These are phyloP conservation scores for Melanotaenia boesemani DNA, from an alignment of 2,797 vertebrate genomes.

Conservation along the genomic window DNA sequence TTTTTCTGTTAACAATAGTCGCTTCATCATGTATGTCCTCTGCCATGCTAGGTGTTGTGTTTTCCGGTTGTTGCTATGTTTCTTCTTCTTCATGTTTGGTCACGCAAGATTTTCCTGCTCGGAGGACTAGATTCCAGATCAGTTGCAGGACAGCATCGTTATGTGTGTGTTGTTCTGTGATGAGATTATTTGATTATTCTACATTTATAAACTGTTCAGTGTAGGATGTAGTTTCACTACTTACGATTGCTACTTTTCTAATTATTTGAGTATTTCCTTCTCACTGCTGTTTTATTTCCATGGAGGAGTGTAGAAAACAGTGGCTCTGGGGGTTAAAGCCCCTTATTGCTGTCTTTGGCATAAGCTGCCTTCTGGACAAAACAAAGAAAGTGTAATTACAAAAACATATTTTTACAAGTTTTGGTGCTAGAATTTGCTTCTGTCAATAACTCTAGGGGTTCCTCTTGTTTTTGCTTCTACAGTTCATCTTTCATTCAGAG, in stretches of 20 bases:
- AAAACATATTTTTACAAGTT: not conserved
- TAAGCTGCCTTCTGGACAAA: not conserved
- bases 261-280: not conserved
- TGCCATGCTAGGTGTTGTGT: too few relatives aligned
- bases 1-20: too few relatives aligned
- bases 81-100: too few relatives aligned
- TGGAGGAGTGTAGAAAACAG: not conserved
- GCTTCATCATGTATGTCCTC: too few relatives aligned
- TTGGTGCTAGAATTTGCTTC: conserved; percentile 4
- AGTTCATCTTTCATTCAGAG: not conserved
- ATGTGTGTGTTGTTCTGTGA: too few relatives aligned
- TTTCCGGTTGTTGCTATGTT: too few relatives aligned
- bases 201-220: not conserved
- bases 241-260: not conserved
- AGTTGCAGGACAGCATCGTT: too few relatives aligned
- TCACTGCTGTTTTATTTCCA: not conserved
- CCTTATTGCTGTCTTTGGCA: not conserved
- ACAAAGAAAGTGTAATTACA: not conserved
- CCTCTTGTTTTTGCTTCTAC: not conserved
- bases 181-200: too few relatives aligned
- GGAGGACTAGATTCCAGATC: too few relatives aligned
- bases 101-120: too few relatives aligned
- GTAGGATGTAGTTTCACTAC: not conserved
- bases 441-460: not conserved
- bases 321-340: not conserved